Base-by-base conservation (phyloP, 2,888 invertebrate genomes). In the Ophion costatus region DNA sequence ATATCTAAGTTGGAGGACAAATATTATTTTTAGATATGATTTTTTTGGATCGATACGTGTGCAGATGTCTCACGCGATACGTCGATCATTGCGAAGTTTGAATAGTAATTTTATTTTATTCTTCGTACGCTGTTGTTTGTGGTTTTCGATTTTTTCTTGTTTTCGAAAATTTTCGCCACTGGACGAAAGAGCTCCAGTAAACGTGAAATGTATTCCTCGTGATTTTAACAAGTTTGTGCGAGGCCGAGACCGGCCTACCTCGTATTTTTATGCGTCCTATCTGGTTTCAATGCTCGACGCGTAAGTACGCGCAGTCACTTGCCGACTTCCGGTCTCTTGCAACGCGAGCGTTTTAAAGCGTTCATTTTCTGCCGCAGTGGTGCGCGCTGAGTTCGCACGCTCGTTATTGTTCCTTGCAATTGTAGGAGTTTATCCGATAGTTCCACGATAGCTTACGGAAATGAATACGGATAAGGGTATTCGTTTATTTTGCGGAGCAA, bases 211-310 rank as follows among this genome's bases (percentile, higher is more conserved):
- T 69, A 2, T 6, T 45, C 7, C 45, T 45, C 17, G 45, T 11
- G 24, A 56, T 56, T 59, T 20, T 59, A 20, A 59, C 57, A 11
- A 33, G 57, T 59, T 10, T 5, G 59, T 51, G n/a, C 24, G 45
- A 29, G 29, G 24, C n/a, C 63, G 7, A 63, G 45, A 63, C 22
- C 11, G 24, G 17, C 64, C 75, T 29, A 17, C 29, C 10, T 51
- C 24, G 51, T 51, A 75, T 64, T 64, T 51, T 64, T 64, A 63
- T 75, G 75, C 63, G 61, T 80, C 70, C 63, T 75, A 75, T 71
- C 22, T 66, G 67, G 59, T 66, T 77, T 77, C 64, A 42, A 71
- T 57, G 56, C 29, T 64, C 22, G 59, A 45, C 22, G 29, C 11
- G 11, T 38, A 38, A 29, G 45, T 79, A 63, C 69, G 45, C 14